Percentiles rank a stretch among this genome's conserved stretches.
phyloP scores from a whole-genome alignment of 2,888 invertebrate genomes.

The Xylota segnis region DNA sequence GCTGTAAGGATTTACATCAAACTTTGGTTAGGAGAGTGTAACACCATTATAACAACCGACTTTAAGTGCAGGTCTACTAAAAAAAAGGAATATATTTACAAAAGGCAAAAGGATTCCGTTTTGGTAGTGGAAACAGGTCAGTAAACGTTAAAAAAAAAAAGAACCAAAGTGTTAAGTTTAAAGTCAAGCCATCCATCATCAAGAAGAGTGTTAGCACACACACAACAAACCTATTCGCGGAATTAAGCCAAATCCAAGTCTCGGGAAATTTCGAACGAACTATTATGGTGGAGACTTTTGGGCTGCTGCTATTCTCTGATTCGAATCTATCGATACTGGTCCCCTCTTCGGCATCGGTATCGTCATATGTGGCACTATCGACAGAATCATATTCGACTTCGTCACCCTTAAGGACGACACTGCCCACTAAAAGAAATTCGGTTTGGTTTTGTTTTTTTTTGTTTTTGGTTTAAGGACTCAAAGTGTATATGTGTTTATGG shows the following conservation, averaged over 20 bases:
- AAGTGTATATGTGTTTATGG: slow-evolving; percentile 6
- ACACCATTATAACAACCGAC: slow-evolving; percentile 11
- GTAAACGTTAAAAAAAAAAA: slow-evolving; percentile 33
- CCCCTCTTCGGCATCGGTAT: slow-evolving; percentile 48
- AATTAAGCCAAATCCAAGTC: slow-evolving; percentile 71
- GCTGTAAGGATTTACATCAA: slow-evolving; percentile 40
- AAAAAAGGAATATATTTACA: slow-evolving; percentile 27
- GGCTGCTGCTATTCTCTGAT: slow-evolving; percentile 30
- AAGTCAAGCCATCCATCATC: slow-evolving; percentile 46
- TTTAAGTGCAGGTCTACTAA: slow-evolving; percentile 24
- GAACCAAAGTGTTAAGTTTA: slow-evolving; percentile 14
- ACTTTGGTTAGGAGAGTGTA: slow-evolving; percentile 23
- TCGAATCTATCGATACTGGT: slow-evolving; percentile 66
- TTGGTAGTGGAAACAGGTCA: slow-evolving; percentile 39
- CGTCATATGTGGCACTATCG: slow-evolving; percentile 58
- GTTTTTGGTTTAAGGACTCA: slow-evolving; percentile 13
- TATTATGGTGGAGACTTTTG: not conserved
- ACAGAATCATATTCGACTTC: slow-evolving; percentile 64
- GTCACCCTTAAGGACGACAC: slow-evolving; percentile 60
- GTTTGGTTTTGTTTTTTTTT: slow-evolving; percentile 4
- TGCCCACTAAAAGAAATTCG: slow-evolving; percentile 56
- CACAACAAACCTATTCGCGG: slow-evolving; percentile 63
- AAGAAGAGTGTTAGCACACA: slow-evolving; percentile 11
- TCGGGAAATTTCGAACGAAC: slow-evolving; percentile 76
- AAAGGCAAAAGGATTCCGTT: slow-evolving; percentile 4